phyloP scores from a whole-genome alignment of 1,140 invertebrate genomes.

The Venustaconcha ellipsiformis region DNA sequence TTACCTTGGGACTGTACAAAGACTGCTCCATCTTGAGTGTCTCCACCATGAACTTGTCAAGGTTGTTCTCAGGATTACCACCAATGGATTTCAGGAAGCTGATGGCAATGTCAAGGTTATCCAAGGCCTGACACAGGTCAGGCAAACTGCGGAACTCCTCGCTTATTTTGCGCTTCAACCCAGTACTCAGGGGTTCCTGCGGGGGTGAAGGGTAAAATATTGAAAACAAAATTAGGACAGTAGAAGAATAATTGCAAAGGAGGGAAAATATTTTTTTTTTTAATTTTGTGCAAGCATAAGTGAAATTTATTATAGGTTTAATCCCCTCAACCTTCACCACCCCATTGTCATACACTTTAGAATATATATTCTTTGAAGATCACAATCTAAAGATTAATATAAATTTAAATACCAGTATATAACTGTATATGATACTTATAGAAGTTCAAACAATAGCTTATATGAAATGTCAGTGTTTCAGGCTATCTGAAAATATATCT shows the following conservation, averaged over 20 bases:
- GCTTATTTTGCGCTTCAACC: slow-evolving; percentile 24
- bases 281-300: too few species aligned
- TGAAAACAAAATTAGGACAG: not conserved
- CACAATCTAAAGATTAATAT: too few species aligned
- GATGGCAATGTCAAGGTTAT: slow-evolving; percentile 35
- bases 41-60: slow-evolving; percentile 49
- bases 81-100: slow-evolving; percentile 34
- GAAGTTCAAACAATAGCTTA: too few species aligned
- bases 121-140: slow-evolving; percentile 32
- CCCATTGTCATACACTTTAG: too few species aligned
- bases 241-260: not conserved
- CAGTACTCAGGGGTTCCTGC: slow-evolving; percentile 26
- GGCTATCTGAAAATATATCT: too few species aligned
- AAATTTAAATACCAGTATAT: too few species aligned
- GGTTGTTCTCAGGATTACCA: slow-evolving; percentile 6
- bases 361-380: too few species aligned
- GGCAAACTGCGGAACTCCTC: slow-evolving; percentile 21
- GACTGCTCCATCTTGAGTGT: slow-evolving; percentile 46
- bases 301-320: too few species aligned
- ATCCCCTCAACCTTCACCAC: too few species aligned
- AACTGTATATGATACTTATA: too few species aligned
- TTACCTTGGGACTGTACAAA: slow-evolving; percentile 42
- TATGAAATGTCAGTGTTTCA: too few species aligned
- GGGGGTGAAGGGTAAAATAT: not conserved
- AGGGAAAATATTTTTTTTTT: too few species aligned